phyloP scores from a whole-genome alignment of 2,888 invertebrate genomes.

The Drosophila nr. perissopoda region DNA sequence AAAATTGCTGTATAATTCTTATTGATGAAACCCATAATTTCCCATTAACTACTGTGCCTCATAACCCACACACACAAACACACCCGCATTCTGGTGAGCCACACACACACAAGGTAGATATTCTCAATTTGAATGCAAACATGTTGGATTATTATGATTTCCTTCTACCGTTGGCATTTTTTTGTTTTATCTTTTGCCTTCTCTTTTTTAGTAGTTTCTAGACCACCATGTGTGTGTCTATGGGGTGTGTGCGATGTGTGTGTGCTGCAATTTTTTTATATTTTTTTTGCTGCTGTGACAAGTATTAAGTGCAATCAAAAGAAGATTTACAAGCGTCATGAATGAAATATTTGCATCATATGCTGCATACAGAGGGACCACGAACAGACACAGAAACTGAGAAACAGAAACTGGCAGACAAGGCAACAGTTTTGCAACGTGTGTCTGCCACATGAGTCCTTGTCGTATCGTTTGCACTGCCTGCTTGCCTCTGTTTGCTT shows the following conservation, averaged over 20 bases:
- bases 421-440: conserved; percentile 49
- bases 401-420: conserved; percentile 2
- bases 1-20: background rate
- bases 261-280: conserved; percentile 42
- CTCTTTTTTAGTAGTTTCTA: conserved; percentile 34
- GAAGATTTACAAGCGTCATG: conserved; percentile 80
- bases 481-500: conserved; percentile 14
- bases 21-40: background rate
- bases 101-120: conserved; percentile 44
- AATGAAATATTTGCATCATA: conserved; percentile 78
- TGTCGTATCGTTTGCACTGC: background rate
- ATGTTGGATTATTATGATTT: conserved; percentile 78
- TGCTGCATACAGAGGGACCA: conserved; percentile 56
- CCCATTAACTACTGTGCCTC: conserved; percentile 21
- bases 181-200: conserved; percentile 24
- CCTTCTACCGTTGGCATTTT: conserved; percentile 63
- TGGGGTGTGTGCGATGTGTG: conserved; percentile 33
- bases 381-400: background rate
- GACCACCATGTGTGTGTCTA: conserved; percentile 27
- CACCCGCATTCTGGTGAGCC: background rate
- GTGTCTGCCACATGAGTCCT: conserved; percentile 35
- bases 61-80: conserved; percentile 28
- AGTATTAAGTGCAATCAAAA: conserved; percentile 80
- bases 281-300: conserved; percentile 61
- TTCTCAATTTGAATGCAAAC: conserved; percentile 79